Percentiles rank a stretch among this genome's conserved stretches.
Evolutionary conservation across 2,797 vertebrate species (phyloP).

Genomic region (Percopsis omiscomaycus): DNA sequence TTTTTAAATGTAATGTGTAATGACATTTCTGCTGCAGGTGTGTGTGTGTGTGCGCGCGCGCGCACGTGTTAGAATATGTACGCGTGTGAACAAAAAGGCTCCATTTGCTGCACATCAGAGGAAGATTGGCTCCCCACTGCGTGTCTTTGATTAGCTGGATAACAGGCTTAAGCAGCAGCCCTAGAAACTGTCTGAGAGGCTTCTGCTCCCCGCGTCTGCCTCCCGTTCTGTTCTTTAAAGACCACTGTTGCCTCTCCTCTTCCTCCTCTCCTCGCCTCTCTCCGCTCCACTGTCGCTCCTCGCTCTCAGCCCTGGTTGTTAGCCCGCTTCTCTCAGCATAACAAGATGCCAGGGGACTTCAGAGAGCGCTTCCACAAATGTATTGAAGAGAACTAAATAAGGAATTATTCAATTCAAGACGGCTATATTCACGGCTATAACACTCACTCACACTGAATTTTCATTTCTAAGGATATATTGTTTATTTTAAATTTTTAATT

Average conservation of each 20-base stretch:
- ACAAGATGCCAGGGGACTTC: constrained; percentile 69
- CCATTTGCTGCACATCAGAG: constrained; percentile 52
- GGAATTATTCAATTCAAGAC: constrained; percentile 64
- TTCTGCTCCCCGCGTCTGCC: constrained; percentile 29
- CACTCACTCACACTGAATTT: constrained; percentile 25
- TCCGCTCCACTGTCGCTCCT: constrained; percentile 43
- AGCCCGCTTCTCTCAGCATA: constrained; percentile 59
- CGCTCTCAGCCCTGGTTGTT: constrained; percentile 38
- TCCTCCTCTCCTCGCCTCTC: constrained; percentile 37
- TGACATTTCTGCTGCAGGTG: not conserved
- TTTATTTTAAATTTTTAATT: too few relatives aligned
- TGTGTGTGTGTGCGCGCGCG: constrained; percentile 7
- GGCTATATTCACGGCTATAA: constrained; percentile 41
- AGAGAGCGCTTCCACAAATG: constrained; percentile 61
- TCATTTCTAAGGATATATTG: constrained; percentile 15
- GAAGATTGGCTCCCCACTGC: constrained; percentile 68
- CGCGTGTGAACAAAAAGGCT: constrained; percentile 21
- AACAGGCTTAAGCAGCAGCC: constrained; percentile 54
- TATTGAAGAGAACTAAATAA: constrained; percentile 58
- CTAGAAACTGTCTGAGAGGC: constrained; percentile 39
- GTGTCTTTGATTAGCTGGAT: constrained; percentile 67
- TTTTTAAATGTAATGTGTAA: not conserved
- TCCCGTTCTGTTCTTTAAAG: constrained; percentile 55
- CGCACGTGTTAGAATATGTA: not conserved
- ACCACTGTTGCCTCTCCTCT: constrained; percentile 1